Base-by-base conservation (phyloP, 2,797 vertebrate species). In the Apogon hyalosoma region DNA sequence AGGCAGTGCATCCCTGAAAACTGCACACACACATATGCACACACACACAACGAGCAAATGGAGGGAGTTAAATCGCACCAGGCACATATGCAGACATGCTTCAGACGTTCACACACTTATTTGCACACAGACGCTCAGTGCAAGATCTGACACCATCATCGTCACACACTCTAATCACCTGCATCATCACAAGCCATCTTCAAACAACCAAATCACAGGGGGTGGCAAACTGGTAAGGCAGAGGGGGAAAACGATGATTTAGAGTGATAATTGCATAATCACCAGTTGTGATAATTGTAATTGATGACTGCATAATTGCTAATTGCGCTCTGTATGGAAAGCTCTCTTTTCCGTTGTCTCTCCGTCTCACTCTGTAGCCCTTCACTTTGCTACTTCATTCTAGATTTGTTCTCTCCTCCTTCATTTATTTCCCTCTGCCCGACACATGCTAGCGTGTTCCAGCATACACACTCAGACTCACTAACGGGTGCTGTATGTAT, bases 221-320 rank as follows among this genome's bases (percentile, higher is more conserved):
- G 88, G 88, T 87, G 89, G 88, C 73, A 79, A 86, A 76, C 87
- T 90, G 87, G 77, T 51, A 89, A 91, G 83, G 80, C 61, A 50
- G 86, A 86, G 77, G 74, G 83, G 82, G 79, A 67, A 84, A 82
- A 28, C 90, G 87, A 77, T 87, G 91, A 93, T 92, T 94, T 92
- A 79, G 76, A 92, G 89, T 91, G 90, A 80, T 95, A 94, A 95
- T 95, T 93, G 89, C 92, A 91, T 93, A 94, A 90, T 94, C 11
- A 74, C 90, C 88, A 91, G 92, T 95, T 94, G 92, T 87, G 87
- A 92, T 93, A 76, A 86, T 89, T 91, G 87, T 93, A 94, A 94
- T 93, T 93, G 92, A 92, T 91, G 91, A 88, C 90, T 93, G 88
- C 69, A 74, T 92, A 90, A 86, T 92, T 89, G 92, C 90, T 93